Percentiles rank a stretch among this genome's conserved stretches.
phyloP scores from a whole-genome alignment of 2,113 vertebrate genomes.

The Bathybates hornii region DNA sequence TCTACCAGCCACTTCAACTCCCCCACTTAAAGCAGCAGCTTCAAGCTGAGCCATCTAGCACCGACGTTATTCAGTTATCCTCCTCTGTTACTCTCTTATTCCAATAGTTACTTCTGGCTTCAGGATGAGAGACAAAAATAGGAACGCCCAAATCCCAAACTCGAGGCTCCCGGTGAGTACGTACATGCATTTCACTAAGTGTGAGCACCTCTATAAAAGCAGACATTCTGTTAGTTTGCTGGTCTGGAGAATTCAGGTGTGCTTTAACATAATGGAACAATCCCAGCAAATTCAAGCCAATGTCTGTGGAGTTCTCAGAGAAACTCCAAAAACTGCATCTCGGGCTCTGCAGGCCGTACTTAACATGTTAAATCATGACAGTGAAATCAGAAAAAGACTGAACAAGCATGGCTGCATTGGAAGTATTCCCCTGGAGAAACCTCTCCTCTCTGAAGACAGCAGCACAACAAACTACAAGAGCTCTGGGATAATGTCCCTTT shows the following conservation, averaged over 20 bases:
- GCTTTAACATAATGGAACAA: background rate
- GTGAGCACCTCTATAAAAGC: background rate
- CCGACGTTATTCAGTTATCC: rapidly evolving
- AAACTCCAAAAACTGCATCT: rapidly evolving
- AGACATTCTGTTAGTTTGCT: background rate
- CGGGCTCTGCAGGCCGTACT: background rate
- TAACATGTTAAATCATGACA: background rate
- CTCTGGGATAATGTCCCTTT: background rate
- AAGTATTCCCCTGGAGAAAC: background rate
- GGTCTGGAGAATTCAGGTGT: background rate
- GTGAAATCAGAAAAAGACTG: background rate
- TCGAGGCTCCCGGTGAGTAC: background rate
- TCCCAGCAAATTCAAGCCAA: background rate
- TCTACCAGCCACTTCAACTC: rapidly evolving
- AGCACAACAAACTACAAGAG: background rate
- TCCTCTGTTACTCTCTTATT: background rate
- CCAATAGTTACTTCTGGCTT: background rate
- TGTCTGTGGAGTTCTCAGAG: background rate
- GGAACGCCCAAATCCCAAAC: background rate
- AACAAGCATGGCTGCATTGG: background rate
- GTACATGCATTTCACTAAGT: background rate
- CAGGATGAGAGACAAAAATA: background rate
- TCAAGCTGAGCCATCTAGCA: background rate
- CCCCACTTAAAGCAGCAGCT: background rate
- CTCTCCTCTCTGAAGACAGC: background rate